Evolutionary conservation across 1,140 invertebrate species (phyloP), one percentile per base, ranked within the genome.

Genomic region (Dendrolimus punctatus): DNA sequence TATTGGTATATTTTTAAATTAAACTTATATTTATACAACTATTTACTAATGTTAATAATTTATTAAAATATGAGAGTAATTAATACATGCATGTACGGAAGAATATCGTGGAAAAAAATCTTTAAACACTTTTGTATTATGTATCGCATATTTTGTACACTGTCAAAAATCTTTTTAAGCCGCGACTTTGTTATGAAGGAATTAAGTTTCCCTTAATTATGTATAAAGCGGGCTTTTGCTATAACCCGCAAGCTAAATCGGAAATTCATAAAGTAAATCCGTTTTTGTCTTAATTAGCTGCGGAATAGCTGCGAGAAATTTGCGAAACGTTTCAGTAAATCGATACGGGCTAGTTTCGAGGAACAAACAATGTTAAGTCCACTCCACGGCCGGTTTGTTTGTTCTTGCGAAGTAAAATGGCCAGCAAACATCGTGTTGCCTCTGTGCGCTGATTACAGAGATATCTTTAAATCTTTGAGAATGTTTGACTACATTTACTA

Each of bases 211-310:
- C 42, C 41, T 43, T 57, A n/a, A 47, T 51, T 57, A 46, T 48
- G 44, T 23, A 46, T 10, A 39, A 36, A 51, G 23, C 9, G 36
- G 49, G 49, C 23, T 49, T 40, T 49, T 37, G 41, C 48, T 9
- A 7, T 39, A 51, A 48, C 44, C 55, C 45, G 40, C 49, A 48
- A 51, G 55, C 45, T 23, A 44, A 46, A 52, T 57, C 46, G 49
- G 44, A 56, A 41, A 56, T 51, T 57, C 49, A 52, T 52, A 52
- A 45, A 57, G 49, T 44, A 52, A 48, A 48, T 50, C 45, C 37
- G 49, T 57, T 57, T 42, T 57, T 57, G 55, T 52, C 45, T 51
- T 57, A 57, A 52, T 57, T 57, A 52, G 55, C 51, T 52, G 36
- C 9, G 40, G n/a, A 42, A 46, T 51, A 51, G 55, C 52, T 51